These are phyloP conservation scores for Acleris emargana DNA, from an alignment of 2,888 invertebrate genomes.

Conservation along the genomic window DNA sequence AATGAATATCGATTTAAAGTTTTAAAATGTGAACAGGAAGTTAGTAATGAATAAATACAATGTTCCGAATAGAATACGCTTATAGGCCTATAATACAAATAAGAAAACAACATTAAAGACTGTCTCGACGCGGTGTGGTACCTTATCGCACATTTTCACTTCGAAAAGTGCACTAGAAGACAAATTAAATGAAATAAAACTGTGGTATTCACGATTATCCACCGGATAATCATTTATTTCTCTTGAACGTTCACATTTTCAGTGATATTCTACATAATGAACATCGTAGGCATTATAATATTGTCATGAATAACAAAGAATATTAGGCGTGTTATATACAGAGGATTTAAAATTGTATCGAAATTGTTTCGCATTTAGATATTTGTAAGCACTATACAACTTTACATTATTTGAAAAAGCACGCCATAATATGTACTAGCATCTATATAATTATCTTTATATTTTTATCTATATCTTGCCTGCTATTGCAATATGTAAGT, in stretches of 20 bases:
- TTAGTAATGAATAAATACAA: no score
- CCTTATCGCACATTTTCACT: no score
- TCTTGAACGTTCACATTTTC: slow-evolving; percentile 73
- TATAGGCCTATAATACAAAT: no score
- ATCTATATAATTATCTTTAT: slow-evolving; percentile 48
- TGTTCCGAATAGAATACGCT: no score
- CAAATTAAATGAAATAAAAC: slow-evolving; percentile 66
- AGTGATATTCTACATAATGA: slow-evolving; percentile 76
- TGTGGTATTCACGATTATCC: slow-evolving; percentile 77
- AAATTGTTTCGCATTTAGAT: slow-evolving; percentile 55
- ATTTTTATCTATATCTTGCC: slow-evolving; percentile 45
- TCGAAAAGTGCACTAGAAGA: background rate
- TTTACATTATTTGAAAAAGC: slow-evolving; percentile 70
- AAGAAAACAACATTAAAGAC: no score
- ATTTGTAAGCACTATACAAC: slow-evolving; percentile 80
- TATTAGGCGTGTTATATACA: slow-evolving; percentile 74
- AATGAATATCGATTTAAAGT: no score
- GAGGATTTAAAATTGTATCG: slow-evolving; percentile 58
- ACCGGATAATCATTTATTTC: slow-evolving; percentile 77
- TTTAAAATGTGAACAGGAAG: no score
- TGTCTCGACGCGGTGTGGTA: no score
- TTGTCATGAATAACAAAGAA: slow-evolving; percentile 73
- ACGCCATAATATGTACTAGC: slow-evolving; percentile 44
- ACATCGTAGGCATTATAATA: slow-evolving; percentile 79
- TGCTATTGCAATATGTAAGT: slow-evolving; percentile 47